Evolutionary conservation across 2,888 invertebrate genomes (phyloP).

Genomic region (Polyploca ridens): DNA sequence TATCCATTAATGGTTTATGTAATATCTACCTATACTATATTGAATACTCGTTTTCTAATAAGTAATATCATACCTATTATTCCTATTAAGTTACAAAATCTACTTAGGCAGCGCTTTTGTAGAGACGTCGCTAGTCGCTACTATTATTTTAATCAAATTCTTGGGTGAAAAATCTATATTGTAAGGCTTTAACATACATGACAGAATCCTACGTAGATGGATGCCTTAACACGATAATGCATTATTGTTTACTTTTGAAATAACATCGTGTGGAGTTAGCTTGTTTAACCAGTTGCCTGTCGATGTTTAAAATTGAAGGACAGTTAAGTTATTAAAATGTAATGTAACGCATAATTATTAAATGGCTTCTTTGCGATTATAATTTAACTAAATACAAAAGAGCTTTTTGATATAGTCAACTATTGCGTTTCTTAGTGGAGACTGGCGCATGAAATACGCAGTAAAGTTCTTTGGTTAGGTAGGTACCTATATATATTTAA

Average conservation of each 20-base stretch:
- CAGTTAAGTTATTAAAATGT: constrained; percentile 19
- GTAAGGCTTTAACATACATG: constrained; percentile 5
- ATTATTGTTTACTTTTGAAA: constrained; percentile 54
- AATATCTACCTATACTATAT: constrained; percentile 42
- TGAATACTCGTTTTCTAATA: constrained; percentile 53
- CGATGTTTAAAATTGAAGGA: constrained; percentile 48
- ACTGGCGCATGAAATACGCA: background rate
- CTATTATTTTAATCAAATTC: no score
- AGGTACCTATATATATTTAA: constrained; percentile 17
- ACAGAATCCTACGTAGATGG: constrained; percentile 15
- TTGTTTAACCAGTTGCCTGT: constrained; percentile 63
- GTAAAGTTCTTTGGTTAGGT: constrained; percentile 18
- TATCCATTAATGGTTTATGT: constrained; percentile 53
- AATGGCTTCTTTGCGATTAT: background rate
- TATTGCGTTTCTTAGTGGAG: no score
- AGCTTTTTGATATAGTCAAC: no score
- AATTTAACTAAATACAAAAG: background rate
- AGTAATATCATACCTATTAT: constrained; percentile 18
- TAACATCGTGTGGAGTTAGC: constrained; percentile 46
- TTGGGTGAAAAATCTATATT: background rate
- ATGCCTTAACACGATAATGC: constrained; percentile 16
- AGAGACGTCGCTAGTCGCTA: background rate
- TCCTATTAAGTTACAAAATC: background rate
- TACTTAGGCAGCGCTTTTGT: background rate
- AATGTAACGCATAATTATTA: background rate